Conservation (phyloP, 2,888 invertebrate genomes). For the Hypselothyrea guttata region DNA sequence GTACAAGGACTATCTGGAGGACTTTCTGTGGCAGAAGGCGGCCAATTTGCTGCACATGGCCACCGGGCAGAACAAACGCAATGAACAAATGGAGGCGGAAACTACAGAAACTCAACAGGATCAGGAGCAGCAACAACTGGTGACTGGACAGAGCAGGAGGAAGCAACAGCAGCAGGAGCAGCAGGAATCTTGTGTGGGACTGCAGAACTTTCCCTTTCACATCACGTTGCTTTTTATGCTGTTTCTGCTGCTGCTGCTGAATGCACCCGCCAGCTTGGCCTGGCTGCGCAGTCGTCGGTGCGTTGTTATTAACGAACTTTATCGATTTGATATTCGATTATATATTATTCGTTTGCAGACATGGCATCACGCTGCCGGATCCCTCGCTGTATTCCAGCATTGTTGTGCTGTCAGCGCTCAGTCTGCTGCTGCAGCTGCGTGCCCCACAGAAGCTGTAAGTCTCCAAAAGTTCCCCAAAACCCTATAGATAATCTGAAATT, state of each 20-base stretch:
- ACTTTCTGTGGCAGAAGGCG: conserved; percentile 83
- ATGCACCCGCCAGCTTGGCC: conserved; percentile 88
- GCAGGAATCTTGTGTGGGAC: conserved; percentile 39
- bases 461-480: too few relatives aligned
- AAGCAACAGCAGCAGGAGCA: conserved; percentile 4
- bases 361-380: conserved; percentile 83
- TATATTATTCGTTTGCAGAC: conserved; percentile 34
- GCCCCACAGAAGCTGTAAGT: conserved; percentile 87
- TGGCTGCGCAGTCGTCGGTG: conserved; percentile 92
- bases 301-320: conserved; percentile 70
- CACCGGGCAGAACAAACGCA: neutral
- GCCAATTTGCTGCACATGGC: conserved; percentile 55
- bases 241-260: conserved; percentile 86
- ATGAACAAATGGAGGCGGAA: conserved; percentile 1
- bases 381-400: conserved; percentile 85
- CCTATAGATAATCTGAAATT: too few relatives aligned
- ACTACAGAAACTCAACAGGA: neutral
- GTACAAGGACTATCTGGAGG: conserved; percentile 87
- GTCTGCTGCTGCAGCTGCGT: conserved; percentile 87
- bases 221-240: conserved; percentile 88
- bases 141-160: too few relatives aligned
- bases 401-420: conserved; percentile 85
- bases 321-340: neutral
- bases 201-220: conserved; percentile 86
- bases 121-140: neutral